Percentiles rank a stretch among this genome's conserved stretches.
These are phyloP conservation scores for Eupeodes luniger DNA, from an alignment of 2,888 invertebrate genomes.

Conservation along the genomic window DNA sequence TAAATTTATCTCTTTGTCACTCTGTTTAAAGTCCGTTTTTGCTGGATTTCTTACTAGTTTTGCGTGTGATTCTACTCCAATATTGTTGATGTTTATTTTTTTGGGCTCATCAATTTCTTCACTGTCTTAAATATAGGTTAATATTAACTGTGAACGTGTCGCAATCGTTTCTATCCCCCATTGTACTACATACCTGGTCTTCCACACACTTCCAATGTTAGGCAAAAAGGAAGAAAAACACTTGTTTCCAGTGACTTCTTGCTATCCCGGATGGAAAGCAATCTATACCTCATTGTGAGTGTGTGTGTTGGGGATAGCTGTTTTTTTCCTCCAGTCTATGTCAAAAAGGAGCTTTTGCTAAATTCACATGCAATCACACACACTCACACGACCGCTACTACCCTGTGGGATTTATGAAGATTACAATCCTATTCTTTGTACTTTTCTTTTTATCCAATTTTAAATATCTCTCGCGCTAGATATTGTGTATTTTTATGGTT, in stretches of 20 bases:
- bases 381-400: constrained; percentile 16
- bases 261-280: constrained; percentile 75
- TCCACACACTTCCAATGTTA: constrained; percentile 57
- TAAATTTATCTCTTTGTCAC: neutral
- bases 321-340: constrained; percentile 7
- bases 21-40: constrained; percentile 45
- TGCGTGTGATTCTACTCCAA: constrained; percentile 18
- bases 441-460: constrained; percentile 5
- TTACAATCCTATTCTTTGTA: constrained; percentile 28
- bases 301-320: constrained; percentile 16
- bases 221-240: constrained; percentile 15
- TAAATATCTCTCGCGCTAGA: constrained; percentile 7
- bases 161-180: constrained; percentile 14
- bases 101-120: constrained; percentile 58
- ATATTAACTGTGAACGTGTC: constrained; percentile 67
- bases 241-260: constrained; percentile 63
- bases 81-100: constrained; percentile 12
- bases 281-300: constrained; percentile 17
- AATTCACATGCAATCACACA: constrained; percentile 47
- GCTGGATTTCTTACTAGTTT: neutral
- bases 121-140: constrained; percentile 70
- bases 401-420: constrained; percentile 23
- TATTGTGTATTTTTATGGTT: constrained; percentile 25
- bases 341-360: constrained; percentile 32
- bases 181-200: constrained; percentile 7